phyloP scores from a whole-genome alignment of 2,888 invertebrate species.

The Magallana nippona region DNA sequence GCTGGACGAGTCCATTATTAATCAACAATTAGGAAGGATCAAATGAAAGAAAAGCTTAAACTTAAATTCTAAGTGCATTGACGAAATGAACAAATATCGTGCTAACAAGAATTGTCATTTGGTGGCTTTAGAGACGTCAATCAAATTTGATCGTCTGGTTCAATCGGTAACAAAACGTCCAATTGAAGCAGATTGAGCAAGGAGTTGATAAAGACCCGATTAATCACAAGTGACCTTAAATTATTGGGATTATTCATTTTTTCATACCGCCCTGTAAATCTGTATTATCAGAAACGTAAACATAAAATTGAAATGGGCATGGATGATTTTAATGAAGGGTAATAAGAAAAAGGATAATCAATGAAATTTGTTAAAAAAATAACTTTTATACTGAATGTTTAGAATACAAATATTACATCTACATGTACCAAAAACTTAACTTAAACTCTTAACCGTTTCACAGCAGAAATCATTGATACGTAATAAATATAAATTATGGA shows the following conservation, averaged over 20 bases:
- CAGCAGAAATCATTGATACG: no score
- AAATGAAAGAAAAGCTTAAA: conserved; percentile 17
- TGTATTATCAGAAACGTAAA: neutral
- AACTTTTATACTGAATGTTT: no score
- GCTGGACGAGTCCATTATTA: conserved; percentile 17
- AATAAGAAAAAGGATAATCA: no score
- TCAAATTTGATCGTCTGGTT: conserved; percentile 27
- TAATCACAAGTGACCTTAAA: conserved; percentile 31
- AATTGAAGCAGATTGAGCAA: conserved; percentile 24
- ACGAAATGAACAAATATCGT: conserved; percentile 33
- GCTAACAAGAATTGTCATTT: conserved; percentile 26
- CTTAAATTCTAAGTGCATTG: conserved; percentile 6
- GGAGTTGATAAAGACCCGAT: conserved; percentile 12
- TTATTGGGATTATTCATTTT: neutral
- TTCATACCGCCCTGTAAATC: neutral
- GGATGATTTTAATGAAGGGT: neutral
- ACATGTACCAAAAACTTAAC: no score
- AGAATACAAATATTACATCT: no score
- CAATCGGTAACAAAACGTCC: conserved; percentile 18
- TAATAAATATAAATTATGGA: no score
- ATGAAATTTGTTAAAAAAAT: no score
- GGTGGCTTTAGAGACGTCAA: conserved; percentile 21
- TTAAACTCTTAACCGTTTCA: no score
- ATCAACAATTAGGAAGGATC: neutral
- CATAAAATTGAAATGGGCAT: neutral